Conservation (phyloP, 2,113 vertebrate genomes). For the Cairina moschata region DNA sequence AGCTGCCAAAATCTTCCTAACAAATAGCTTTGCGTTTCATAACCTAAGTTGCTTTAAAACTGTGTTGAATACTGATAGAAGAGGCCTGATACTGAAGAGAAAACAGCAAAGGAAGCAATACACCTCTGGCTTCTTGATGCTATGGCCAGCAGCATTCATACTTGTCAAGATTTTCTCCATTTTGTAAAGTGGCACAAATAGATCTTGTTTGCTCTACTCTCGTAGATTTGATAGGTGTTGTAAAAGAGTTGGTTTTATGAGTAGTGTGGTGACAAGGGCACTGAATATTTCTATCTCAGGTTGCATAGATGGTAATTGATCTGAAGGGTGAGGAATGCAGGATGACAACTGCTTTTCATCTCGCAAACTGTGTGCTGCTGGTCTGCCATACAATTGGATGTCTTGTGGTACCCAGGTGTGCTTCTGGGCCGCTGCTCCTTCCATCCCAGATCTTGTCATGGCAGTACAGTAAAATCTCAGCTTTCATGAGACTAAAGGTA, state of each 20-base stretch:
- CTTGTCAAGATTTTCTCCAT: background rate
- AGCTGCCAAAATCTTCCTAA: background rate
- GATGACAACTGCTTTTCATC: background rate
- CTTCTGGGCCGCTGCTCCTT: background rate
- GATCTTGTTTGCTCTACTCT: background rate
- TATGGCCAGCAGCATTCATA: background rate
- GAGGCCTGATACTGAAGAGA: background rate
- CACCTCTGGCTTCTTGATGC: background rate
- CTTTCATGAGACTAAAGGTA: background rate
- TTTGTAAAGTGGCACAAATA: background rate
- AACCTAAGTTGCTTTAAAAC: background rate
- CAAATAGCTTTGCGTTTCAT: background rate
- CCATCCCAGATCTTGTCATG: background rate
- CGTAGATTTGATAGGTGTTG: background rate
- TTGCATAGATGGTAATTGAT: slow-evolving; percentile 3
- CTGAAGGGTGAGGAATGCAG: background rate
- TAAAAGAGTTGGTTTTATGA: slow-evolving; percentile 20
- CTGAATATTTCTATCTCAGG: background rate
- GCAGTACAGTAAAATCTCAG: background rate
- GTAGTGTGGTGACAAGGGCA: background rate
- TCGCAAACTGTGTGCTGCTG: background rate
- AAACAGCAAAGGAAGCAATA: background rate
- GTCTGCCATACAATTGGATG: background rate
- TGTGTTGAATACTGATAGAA: background rate
- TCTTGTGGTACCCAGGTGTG: background rate